Evolutionary conservation across 2,888 invertebrate genomes (phyloP).

Genomic region (Melinaea menophilus): DNA sequence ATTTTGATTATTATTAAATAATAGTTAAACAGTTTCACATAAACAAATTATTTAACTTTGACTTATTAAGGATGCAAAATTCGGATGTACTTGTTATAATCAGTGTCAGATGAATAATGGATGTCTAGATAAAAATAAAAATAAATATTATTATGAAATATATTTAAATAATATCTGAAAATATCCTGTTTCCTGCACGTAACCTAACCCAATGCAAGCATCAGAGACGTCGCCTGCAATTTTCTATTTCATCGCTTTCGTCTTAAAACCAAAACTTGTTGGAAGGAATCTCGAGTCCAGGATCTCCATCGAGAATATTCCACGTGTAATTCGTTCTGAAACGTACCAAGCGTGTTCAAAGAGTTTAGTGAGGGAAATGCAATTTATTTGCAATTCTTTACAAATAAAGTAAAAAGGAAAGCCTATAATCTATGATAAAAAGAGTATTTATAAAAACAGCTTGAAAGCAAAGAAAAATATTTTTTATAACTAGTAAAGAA

Average conservation of each 20-base stretch:
- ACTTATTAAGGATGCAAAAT: too few species aligned
- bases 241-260: conserved; percentile 39
- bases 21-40: too few species aligned
- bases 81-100: too few species aligned
- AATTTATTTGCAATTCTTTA: conserved; percentile 15
- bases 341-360: conserved; percentile 19
- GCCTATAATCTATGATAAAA: neutral
- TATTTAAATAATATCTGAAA: neutral
- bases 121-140: too few species aligned
- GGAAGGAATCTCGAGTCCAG: conserved; percentile 23
- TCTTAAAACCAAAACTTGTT: conserved; percentile 30
- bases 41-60: too few species aligned
- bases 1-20: too few species aligned
- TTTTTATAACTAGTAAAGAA: too few species aligned
- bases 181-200: conserved; percentile 1
- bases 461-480: neutral
- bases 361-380: conserved; percentile 14
- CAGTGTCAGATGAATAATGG: too few species aligned
- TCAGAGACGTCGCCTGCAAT: conserved; percentile 42
- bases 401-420: neutral
- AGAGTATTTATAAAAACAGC: neutral
- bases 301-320: conserved; percentile 24
- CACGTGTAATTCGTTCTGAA: conserved; percentile 26
- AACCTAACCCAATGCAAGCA: conserved; percentile 23
- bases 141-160: neutral